A percentile compares a stretch with the other conserved stretches of the same genome.
phyloP scores from a whole-genome alignment of 2,797 vertebrate species.

The Rallus crepitans region DNA sequence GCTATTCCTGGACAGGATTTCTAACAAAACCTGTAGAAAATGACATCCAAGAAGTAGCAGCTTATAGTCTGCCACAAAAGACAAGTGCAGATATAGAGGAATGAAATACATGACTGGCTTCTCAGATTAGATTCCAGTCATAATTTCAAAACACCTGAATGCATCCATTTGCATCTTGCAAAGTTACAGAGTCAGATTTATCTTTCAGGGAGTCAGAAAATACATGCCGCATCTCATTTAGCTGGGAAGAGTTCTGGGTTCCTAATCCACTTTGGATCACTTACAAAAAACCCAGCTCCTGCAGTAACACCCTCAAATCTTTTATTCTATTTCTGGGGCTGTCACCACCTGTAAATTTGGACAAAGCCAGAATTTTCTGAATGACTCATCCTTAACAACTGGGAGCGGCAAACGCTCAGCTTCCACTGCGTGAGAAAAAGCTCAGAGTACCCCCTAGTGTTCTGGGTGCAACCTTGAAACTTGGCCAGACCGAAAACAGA shows the following conservation, averaged over 20 bases:
- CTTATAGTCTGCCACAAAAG: not conserved
- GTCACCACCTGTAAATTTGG: constrained; percentile 31
- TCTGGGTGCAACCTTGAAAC: not conserved
- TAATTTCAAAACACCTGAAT: constrained; percentile 11
- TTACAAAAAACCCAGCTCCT: not conserved
- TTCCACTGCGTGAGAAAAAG: not conserved
- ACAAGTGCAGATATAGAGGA: not conserved
- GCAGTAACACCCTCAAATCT: not conserved
- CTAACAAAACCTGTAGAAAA: constrained; percentile 27
- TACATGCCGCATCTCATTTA: not conserved
- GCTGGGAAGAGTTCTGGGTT: not conserved
- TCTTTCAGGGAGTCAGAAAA: not conserved
- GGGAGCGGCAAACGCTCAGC: not conserved
- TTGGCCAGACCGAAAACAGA: not conserved
- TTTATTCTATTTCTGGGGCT: constrained; percentile 36
- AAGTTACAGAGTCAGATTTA: not conserved
- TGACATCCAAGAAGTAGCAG: not conserved
- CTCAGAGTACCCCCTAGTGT: constrained; percentile 36
- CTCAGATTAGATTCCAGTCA: not conserved
- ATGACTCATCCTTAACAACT: constrained; percentile 32
- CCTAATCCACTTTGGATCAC: not conserved
- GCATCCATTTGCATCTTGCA: not conserved
- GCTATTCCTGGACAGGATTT: not conserved
- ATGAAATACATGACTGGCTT: not conserved
- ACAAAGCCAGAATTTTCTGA: constrained; percentile 57